These are phyloP conservation scores for Tuta absoluta DNA, from an alignment of 2,888 invertebrate species.

Conservation along the genomic window DNA sequence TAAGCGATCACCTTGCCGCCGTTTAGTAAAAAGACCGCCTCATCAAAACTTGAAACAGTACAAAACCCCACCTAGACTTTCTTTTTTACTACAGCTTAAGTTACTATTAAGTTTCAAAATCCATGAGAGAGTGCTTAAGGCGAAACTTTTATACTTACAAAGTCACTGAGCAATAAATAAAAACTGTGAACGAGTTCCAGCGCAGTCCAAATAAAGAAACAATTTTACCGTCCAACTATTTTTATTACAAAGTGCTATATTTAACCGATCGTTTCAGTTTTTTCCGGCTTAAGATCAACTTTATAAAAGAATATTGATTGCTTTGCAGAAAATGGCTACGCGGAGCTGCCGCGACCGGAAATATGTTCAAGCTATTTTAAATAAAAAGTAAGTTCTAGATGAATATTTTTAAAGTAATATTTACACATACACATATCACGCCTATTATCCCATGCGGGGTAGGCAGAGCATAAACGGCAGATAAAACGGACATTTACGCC, in stretches of 20 bases:
- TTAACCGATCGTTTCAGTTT: conserved; percentile 14
- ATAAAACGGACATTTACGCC: too few species aligned
- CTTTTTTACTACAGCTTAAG: conserved; percentile 22
- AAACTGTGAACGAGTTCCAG: conserved; percentile 20
- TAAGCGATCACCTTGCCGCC: not conserved
- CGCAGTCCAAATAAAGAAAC: conserved; percentile 25
- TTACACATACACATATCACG: too few species aligned
- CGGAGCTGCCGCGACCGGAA: not conserved
- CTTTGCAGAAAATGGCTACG: not conserved
- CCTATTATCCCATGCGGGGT: too few species aligned
- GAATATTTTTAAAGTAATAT: too few species aligned
- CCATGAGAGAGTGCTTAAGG: conserved; percentile 24
- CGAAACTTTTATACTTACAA: conserved; percentile 28
- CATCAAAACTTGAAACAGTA: conserved; percentile 10
- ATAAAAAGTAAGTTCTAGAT: too few species aligned
- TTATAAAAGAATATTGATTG: conserved; percentile 7
- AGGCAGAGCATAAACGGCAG: too few species aligned
- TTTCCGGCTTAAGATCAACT: not conserved
- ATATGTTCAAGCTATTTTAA: not conserved
- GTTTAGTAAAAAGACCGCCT: conserved; percentile 6
- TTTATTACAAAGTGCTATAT: conserved; percentile 25
- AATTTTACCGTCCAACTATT: conserved; percentile 22
- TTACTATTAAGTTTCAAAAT: conserved; percentile 25
- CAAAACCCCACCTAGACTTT: conserved; percentile 7
- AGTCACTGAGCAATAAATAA: conserved; percentile 31